These are phyloP conservation scores for Arge pagana DNA, from an alignment of 2,888 invertebrate species.

Conservation along the genomic window DNA sequence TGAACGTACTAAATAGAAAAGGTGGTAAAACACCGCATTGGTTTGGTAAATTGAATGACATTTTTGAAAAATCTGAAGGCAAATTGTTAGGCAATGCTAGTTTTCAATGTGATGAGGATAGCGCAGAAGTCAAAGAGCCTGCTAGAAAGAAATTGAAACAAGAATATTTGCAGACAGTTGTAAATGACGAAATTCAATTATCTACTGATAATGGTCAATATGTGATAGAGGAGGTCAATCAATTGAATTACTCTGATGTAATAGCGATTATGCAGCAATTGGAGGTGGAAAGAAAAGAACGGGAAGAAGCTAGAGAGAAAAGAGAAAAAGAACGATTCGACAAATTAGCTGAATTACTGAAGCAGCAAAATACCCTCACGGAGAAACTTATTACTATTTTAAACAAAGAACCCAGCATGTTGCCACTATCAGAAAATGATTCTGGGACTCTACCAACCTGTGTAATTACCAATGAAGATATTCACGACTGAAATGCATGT, in stretches of 20 bases:
- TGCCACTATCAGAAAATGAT: background rate
- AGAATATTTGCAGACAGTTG: slow-evolving; percentile 1
- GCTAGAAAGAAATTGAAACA: slow-evolving; percentile 9
- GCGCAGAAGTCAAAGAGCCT: background rate
- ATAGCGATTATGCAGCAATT: slow-evolving; percentile 17
- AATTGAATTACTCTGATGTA: slow-evolving; percentile 11
- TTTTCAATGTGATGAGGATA: slow-evolving; percentile 7
- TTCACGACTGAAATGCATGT: too few relatives aligned
- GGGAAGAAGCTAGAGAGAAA: slow-evolving; percentile 15
- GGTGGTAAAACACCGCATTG: background rate
- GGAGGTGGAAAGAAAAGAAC: slow-evolving; percentile 7
- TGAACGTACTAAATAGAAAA: slow-evolving; percentile 8
- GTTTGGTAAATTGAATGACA: slow-evolving; percentile 9
- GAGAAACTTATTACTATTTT: slow-evolving; percentile 13
- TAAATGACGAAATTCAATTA: background rate
- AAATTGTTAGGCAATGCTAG: slow-evolving; percentile 4
- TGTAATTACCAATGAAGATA: slow-evolving; percentile 2
- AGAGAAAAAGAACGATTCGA: slow-evolving; percentile 18
- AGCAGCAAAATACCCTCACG: slow-evolving; percentile 8
- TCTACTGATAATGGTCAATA: slow-evolving; percentile 14
- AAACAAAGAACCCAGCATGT: background rate
- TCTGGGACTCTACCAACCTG: background rate
- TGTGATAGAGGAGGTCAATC: slow-evolving; percentile 11
- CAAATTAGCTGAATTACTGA: slow-evolving; percentile 8
- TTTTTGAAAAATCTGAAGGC: slow-evolving; percentile 14